Evolutionary conservation across 1,140 invertebrate species (phyloP).

Genomic region (Euglossa dilemma): DNA sequence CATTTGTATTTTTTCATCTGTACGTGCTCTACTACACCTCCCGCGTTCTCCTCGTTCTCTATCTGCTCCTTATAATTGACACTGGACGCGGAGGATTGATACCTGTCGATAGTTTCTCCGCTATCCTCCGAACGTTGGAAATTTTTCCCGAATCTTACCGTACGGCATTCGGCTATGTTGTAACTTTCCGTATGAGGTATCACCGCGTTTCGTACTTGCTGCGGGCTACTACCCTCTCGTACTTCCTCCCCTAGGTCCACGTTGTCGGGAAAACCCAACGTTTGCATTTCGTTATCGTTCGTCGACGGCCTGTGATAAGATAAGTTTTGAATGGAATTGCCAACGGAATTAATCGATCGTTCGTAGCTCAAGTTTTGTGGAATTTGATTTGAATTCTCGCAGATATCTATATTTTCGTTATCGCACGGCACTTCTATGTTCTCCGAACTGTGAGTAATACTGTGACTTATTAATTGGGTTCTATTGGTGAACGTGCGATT

Average conservation of each 20-base stretch:
- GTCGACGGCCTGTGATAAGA: slow-evolving; percentile 61
- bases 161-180: slow-evolving; percentile 21
- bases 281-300: slow-evolving; percentile 62
- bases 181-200: slow-evolving; percentile 43
- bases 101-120: slow-evolving; percentile 34
- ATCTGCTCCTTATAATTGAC: slow-evolving; percentile 42
- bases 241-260: slow-evolving; percentile 54
- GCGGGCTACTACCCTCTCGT: slow-evolving; percentile 33
- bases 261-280: slow-evolving; percentile 65
- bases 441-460: slow-evolving; percentile 71
- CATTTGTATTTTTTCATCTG: slow-evolving; percentile 75
- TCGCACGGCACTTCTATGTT: slow-evolving; percentile 73
- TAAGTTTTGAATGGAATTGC: slow-evolving; percentile 70
- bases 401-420: slow-evolving; percentile 74
- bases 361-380: slow-evolving; percentile 69
- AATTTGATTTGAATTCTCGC: slow-evolving; percentile 71
- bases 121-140: slow-evolving; percentile 14
- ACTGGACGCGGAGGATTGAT: slow-evolving; percentile 36
- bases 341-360: slow-evolving; percentile 60
- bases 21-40: not conserved
- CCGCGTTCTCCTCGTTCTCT: slow-evolving; percentile 1
- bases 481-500: slow-evolving; percentile 77
- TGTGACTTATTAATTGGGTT: slow-evolving; percentile 75
- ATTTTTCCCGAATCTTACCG: slow-evolving; percentile 44
- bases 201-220: slow-evolving; percentile 44